Evolutionary conservation across 2,888 invertebrate species (phyloP), one percentile per base, ranked within the genome.

Genomic region (Pammene fasciana): DNA sequence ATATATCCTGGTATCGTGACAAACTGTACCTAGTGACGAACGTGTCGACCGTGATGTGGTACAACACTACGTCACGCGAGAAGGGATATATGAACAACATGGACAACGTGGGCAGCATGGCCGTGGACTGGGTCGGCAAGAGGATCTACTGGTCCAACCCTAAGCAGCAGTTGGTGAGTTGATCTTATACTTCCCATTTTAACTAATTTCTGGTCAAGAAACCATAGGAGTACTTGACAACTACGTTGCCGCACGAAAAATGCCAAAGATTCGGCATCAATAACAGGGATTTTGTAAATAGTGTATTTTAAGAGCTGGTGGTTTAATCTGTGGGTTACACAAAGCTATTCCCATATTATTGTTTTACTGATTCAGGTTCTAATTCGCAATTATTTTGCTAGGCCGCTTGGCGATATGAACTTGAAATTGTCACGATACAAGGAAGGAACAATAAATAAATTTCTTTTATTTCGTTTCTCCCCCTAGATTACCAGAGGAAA

Each of bases 111-210:
- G 95, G 95, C 0, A 96, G 96, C 77, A 93, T 98, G 64, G 97
- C 97, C 0, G 96, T 97, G 13, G 99, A 99, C 82, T 98, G 98
- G 97, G 95, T 98, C 60, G 97, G 97, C 1, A 95, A 95, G 75
- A 96, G 97, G 81, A 90, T 99, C 9, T 99, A 98, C 83, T 98
- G 98, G 97, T 96, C 97, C 0, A 96, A 96, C 88, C 96, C 96
- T 10, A 96, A 96, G 80, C 96, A 96, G 79, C 97, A 97, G 85
- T 91, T 96, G 93, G 97, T 97, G 90, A 93, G 94, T 81, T 14
- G 16, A 14, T n/a, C 36, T 5, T 16, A 11, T 11, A 6, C 11
- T 14, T 7, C 7, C 36, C 5, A 55, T 55, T 34, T 1, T 3
- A 41, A 14, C 16, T 13, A 26, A 4, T 11, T 18, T 7, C 18